Base-by-base conservation (phyloP, 1,140 invertebrate genomes). In the Pinna nobilis region DNA sequence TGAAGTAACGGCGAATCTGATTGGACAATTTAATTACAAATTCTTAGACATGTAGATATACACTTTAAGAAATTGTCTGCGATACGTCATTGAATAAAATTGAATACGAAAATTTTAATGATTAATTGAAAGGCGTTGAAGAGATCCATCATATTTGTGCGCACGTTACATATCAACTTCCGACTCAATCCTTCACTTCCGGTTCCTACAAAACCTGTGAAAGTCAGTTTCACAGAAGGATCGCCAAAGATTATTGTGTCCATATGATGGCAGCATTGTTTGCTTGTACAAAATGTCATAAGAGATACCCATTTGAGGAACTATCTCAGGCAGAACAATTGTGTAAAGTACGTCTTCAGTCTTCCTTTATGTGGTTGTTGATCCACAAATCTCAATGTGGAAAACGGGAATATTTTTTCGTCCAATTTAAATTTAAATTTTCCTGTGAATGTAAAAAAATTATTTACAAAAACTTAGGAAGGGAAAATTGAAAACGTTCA, bases 271-370 rank as follows among this genome's bases (percentile, higher is more conserved):
- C 92, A 87, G 91, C 93, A 70, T 90, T 97, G 76, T 98, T 97
- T 91, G 96, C 96, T 47, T 98, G 97, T 90, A 97, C 96, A 61
- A 94, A 94, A 87, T 98, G 97, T 91, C 98, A 97, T 88, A 94
- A 94, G 69, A 92, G 96, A 84, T 95, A 98, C 91, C 96, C 96
- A 59, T 98, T 98, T 90, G 97, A 98, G 88, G 96, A 98, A 89
- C 91, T 98, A 77, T 98, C 96, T 67, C 92, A 95, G 72, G 96
- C 96, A 39, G 96, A 98, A 91, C 96, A 98, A 88, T 92, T 98
- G 81, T 98, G 97, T 91, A 98, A 98, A 94, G 96, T 97, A 92
- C 91, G 90, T 37, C 44, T 18, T 47, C 15, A 3, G 0, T 47
- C 15, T 18, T 15, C 20, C 23, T 33, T 32, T 25, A 9, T 23